Conservation (phyloP, 1,140 invertebrate species). For the Triops longicaudatus region DNA sequence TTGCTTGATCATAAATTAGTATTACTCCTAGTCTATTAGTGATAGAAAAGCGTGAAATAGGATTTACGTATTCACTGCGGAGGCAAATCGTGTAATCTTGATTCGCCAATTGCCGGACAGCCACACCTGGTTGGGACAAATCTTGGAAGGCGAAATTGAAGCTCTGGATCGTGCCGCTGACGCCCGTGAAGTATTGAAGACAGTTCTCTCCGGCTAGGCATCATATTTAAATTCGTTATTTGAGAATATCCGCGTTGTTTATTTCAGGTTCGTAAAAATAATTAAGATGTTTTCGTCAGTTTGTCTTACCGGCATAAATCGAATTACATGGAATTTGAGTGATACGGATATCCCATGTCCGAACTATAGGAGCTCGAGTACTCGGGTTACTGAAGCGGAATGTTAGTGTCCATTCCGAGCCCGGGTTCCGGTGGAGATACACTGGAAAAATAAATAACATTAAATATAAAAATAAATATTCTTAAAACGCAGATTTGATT, state of each 20-base stretch:
- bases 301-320: not conserved
- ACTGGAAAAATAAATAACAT: not conserved
- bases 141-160: conserved; percentile 56
- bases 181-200: conserved; percentile 61
- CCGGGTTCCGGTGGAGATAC: not conserved
- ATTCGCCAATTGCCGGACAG: conserved; percentile 18
- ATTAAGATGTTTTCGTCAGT: no score
- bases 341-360: conserved; percentile 24
- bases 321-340: conserved; percentile 23
- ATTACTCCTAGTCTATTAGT: no score
- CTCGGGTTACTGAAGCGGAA: not conserved
- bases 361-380: not conserved
- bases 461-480: not conserved
- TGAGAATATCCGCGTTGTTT: no score
- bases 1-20: no score
- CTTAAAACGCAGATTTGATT: no score
- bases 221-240: not conserved
- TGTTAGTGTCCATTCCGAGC: not conserved
- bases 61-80: conserved; percentile 21
- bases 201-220: conserved; percentile 41
- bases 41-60: no score
- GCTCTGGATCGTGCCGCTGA: conserved; percentile 57
- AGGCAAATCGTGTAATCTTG: conserved; percentile 27
- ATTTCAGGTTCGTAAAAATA: no score
- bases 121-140: conserved; percentile 32